Conservation (phyloP, 2,888 invertebrate species). For the Ochropleura leucogaster region DNA sequence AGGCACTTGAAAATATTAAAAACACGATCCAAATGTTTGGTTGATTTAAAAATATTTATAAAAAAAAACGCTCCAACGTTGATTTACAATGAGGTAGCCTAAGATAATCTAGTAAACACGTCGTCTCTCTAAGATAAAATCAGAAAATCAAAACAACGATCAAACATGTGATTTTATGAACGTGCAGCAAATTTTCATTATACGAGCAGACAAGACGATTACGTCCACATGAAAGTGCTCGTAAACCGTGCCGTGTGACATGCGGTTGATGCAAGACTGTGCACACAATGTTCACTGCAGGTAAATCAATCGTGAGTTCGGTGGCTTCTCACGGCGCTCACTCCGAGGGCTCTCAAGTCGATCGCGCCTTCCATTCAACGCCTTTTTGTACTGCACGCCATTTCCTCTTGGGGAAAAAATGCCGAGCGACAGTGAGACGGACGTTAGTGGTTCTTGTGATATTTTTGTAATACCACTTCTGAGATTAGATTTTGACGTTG, state of each 20-base stretch:
- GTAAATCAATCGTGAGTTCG: slow-evolving; percentile 69
- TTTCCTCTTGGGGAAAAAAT: slow-evolving; percentile 69
- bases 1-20: slow-evolving; percentile 23
- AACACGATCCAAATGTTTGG: slow-evolving; percentile 14
- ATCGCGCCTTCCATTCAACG: slow-evolving; percentile 62
- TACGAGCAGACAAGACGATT: slow-evolving; percentile 39
- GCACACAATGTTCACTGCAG: slow-evolving; percentile 55
- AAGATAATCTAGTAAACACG: neutral
- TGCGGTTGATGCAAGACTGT: slow-evolving; percentile 12
- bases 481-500: slow-evolving; percentile 49
- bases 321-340: slow-evolving; percentile 68
- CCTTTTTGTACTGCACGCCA: slow-evolving; percentile 67
- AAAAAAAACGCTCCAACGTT: neutral
- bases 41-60: slow-evolving; percentile 3
- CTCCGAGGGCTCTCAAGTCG: slow-evolving; percentile 69
- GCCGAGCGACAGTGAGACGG: slow-evolving; percentile 50
- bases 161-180: slow-evolving; percentile 28
- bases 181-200: slow-evolving; percentile 23
- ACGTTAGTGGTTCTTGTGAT: slow-evolving; percentile 56
- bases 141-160: slow-evolving; percentile 35
- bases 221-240: slow-evolving; percentile 36
- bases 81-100: neutral
- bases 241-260: slow-evolving; percentile 37
- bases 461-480: slow-evolving; percentile 55
- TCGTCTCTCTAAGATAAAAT: slow-evolving; percentile 8